Evolutionary conservation across 1,140 invertebrate species (phyloP).

Genomic region (Eumaeus atala): DNA sequence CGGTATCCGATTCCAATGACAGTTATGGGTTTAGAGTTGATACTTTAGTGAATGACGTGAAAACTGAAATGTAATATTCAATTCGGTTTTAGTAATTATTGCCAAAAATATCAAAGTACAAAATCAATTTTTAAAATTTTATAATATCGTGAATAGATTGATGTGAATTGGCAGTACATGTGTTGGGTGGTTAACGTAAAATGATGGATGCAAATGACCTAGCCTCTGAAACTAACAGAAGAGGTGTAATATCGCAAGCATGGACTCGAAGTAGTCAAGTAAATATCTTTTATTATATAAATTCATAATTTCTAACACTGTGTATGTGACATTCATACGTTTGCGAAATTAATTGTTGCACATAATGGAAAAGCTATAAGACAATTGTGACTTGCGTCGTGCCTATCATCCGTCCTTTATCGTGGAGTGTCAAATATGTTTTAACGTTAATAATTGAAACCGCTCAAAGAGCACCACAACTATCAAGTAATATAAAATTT

Average conservation of each 20-base stretch:
- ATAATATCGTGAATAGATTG: background rate
- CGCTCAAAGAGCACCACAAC: too few relatives aligned
- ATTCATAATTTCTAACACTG: too few relatives aligned
- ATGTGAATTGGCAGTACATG: conserved; percentile 7
- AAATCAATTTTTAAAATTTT: conserved; percentile 1
- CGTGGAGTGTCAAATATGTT: too few relatives aligned
- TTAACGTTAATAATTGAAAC: too few relatives aligned
- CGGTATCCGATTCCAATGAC: too few relatives aligned
- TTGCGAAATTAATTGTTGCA: too few relatives aligned
- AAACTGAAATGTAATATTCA: background rate
- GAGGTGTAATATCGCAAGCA: conserved; percentile 74
- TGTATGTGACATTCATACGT: too few relatives aligned
- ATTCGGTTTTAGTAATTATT: background rate
- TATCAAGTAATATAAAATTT: too few relatives aligned
- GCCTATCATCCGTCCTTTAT: too few relatives aligned
- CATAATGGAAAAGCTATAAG: too few relatives aligned
- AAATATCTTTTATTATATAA: conserved; percentile 20
- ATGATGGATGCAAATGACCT: conserved; percentile 77
- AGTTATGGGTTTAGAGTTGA: too few relatives aligned
- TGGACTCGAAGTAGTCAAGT: conserved; percentile 77
- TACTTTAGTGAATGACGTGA: background rate
- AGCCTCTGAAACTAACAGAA: conserved; percentile 60
- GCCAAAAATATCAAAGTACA: background rate
- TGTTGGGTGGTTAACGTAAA: conserved; percentile 24
- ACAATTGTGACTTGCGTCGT: too few relatives aligned